These are phyloP conservation scores for Limnephilus rhombicus DNA, from an alignment of 2,888 invertebrate species.

Conservation along the genomic window DNA sequence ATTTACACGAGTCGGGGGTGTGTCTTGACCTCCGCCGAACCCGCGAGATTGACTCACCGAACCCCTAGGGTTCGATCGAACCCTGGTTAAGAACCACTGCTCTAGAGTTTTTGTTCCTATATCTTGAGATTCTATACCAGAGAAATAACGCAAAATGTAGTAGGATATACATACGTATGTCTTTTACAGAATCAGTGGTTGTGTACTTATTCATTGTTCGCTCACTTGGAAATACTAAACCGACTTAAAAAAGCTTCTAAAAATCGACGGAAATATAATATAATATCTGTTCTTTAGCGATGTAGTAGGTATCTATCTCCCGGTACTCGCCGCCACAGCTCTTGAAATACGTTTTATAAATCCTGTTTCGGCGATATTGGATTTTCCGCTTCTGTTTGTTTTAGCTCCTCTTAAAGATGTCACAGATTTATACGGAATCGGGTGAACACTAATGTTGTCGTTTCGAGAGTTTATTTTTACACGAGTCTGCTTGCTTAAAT, in stretches of 20 bases:
- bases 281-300: neutral
- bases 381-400: conserved; percentile 12
- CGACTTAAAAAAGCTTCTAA: neutral
- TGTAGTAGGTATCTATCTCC: neutral
- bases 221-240: neutral
- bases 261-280: neutral
- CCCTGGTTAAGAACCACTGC: no score
- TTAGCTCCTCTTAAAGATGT: conserved; percentile 16
- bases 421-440: conserved; percentile 2
- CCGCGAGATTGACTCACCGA: no score
- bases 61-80: no score
- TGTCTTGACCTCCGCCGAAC: no score
- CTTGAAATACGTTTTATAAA: neutral
- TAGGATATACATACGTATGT: neutral
- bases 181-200: neutral
- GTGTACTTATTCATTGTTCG: neutral
- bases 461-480: neutral
- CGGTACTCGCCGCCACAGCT: neutral
- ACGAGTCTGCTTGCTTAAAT: neutral
- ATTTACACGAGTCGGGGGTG: no score
- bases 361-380: neutral
- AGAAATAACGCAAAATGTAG: neutral
- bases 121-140: neutral
- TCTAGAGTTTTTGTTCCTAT: no score
- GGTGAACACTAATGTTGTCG: neutral